Percentiles rank a stretch among this genome's conserved stretches.
These are phyloP conservation scores for Lemur catta DNA, from an alignment of 2,797 vertebrate species.

Conservation along the genomic window DNA sequence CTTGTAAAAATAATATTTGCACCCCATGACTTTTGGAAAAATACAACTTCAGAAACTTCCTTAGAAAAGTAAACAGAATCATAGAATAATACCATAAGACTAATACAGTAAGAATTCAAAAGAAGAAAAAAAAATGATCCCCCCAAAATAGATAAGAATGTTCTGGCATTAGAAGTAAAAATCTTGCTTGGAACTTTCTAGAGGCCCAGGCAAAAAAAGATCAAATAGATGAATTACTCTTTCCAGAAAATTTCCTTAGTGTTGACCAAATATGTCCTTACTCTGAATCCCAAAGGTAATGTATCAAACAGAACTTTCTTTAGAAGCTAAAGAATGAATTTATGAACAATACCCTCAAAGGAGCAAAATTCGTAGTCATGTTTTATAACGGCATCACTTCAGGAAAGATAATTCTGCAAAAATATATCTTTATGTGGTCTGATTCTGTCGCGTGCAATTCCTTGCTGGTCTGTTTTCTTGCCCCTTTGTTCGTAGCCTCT, in stretches of 20 bases:
- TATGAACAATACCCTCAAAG: neutral
- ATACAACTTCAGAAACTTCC: neutral
- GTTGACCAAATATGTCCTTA: neutral
- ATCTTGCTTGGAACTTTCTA: neutral
- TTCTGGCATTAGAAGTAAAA: neutral
- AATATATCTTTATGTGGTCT: accelerated
- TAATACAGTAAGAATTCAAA: neutral
- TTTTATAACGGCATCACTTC: neutral
- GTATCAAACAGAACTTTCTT: neutral
- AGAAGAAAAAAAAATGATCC: neutral
- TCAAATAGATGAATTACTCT: neutral
- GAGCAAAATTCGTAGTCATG: too few relatives aligned
- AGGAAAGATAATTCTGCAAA: neutral
- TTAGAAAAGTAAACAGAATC: neutral
- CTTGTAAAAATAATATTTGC: neutral
- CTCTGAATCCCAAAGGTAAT: neutral
- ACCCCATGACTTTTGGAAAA: neutral
- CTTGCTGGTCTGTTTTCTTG: neutral
- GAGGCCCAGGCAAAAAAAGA: neutral
- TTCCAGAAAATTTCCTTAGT: neutral
- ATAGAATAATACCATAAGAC: neutral
- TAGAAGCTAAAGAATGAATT: neutral
- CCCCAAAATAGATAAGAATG: neutral
- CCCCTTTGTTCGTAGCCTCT: neutral
- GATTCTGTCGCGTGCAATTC: neutral